Base-by-base conservation (phyloP, 2,797 vertebrate species). In the Melanogrammus aeglefinus region DNA sequence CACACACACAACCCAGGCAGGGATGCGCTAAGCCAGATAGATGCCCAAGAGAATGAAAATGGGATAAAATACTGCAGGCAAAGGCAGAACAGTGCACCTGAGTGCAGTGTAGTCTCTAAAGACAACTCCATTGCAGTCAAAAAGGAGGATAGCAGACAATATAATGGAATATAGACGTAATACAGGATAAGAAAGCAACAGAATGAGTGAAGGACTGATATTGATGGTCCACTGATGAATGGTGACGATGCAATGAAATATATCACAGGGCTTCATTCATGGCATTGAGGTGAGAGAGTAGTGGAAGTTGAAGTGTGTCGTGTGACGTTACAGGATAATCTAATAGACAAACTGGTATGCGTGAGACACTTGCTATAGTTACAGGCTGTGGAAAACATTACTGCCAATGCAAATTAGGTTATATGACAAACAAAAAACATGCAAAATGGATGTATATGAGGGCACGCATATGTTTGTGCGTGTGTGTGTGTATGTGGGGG, bases 31-130 rank as follows among this genome's bases (percentile, higher is more conserved):
- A 81, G 81, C 83, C 80, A 80, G 82, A 77, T 81, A 86, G 87
- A 85, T 85, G 86, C 84, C 87, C 84, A 75, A 84, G 85, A 89
- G 87, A 91, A 87, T 86, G 82, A 83, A 81, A 91, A 90, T 76
- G 18, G 85, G 88, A 86, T 80, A 77, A 76, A 87, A 80, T 86
- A 91, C 86, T 86, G 88, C 86, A 87, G 88, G 86, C 87, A 77
- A 76, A 77, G 76, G 78, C 83, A 78, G 80, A 89, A 89, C 89
- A 90, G 89, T 88, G 83, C 83, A 78, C 81, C 80, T 82, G 78
- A 75, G 82, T 85, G 82, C 86, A 84, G 35, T n/a, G 27, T 85
- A 90, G 89, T 81, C 85, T 89, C 88, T 82, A 72, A 85, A 85
- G 85, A 85, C 81, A 79, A 41, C 71, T 78, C 83, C 73, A 80